Percentiles rank a stretch among this genome's conserved stretches.
These are phyloP conservation scores for Perccottus glenii DNA, from an alignment of 2,113 vertebrate species.

Conservation along the genomic window DNA sequence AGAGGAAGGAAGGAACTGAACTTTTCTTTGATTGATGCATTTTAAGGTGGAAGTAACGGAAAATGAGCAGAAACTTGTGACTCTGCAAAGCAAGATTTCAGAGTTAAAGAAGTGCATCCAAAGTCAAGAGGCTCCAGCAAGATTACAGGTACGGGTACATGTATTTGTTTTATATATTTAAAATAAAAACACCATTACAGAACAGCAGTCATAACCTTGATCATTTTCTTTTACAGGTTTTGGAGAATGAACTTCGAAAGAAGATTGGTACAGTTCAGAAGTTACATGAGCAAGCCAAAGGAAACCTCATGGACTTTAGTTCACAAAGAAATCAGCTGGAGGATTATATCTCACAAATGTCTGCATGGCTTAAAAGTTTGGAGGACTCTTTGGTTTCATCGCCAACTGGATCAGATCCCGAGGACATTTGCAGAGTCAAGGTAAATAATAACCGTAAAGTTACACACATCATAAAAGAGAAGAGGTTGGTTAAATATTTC, in stretches of 20 bases:
- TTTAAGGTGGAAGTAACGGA: conserved; percentile 83
- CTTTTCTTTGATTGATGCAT: conserved; percentile 4
- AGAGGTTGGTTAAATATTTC: too few relatives aligned
- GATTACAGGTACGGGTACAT: conserved; percentile 85
- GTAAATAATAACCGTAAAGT: conserved; percentile 56
- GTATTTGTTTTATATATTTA: not conserved
- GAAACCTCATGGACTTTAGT: conserved; percentile 86
- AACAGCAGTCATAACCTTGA: too few relatives aligned
- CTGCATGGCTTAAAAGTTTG: conserved; percentile 81
- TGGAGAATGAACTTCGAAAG: conserved; percentile 89
- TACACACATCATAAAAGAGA: not conserved
- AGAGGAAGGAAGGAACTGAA: too few relatives aligned
- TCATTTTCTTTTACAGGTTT: conserved; percentile 79
- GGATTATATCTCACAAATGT: conserved; percentile 83
- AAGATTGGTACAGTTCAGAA: conserved; percentile 86
- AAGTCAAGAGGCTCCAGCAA: conserved; percentile 84
- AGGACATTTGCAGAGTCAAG: conserved; percentile 90
- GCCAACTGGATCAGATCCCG: conserved; percentile 76
- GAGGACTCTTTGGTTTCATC: conserved; percentile 84
- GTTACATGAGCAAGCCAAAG: conserved; percentile 82
- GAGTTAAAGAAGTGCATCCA: conserved; percentile 85
- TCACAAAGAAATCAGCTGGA: conserved; percentile 86
- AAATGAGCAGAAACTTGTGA: conserved; percentile 85
- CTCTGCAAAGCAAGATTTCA: conserved; percentile 84
- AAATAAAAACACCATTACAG: not conserved